These are phyloP conservation scores for Drosophila fulvimacula DNA, from an alignment of 2,888 invertebrate species.

Conservation along the genomic window DNA sequence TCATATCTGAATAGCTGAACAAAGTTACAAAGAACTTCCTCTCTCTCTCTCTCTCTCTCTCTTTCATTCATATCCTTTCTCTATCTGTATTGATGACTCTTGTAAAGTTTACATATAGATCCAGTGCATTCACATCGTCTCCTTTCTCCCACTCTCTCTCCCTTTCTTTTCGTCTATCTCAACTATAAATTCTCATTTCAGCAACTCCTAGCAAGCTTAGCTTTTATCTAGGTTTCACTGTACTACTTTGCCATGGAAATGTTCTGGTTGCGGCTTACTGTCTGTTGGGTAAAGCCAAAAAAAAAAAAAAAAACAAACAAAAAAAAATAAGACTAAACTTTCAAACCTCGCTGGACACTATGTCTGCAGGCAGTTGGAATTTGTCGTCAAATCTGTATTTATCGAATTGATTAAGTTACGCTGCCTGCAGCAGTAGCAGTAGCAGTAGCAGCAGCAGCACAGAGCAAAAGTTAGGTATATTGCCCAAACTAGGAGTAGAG, in stretches of 20 bases:
- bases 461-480: not conserved
- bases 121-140: no score
- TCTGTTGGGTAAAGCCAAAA: slow-evolving; percentile 14
- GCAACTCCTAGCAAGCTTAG: not conserved
- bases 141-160: not conserved
- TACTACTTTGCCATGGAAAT: not conserved
- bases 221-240: not conserved
- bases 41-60: not conserved
- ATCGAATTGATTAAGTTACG: slow-evolving; percentile 41
- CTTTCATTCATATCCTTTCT: not conserved
- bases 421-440: slow-evolving; percentile 17
- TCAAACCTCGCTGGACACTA: not conserved
- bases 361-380: slow-evolving; percentile 35
- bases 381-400: slow-evolving; percentile 33
- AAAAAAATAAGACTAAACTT: not conserved
- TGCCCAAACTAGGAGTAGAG: not conserved
- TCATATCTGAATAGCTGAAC: no score
- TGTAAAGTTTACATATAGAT: no score
- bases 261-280: slow-evolving; percentile 8
- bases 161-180: not conserved
- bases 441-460: not conserved
- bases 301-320: slow-evolving; percentile 25
- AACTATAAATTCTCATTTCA: no score
- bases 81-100: no score
- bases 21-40: no score